phyloP scores from a whole-genome alignment of 2,797 vertebrate genomes.

The Brachyrhaphis roseni region DNA sequence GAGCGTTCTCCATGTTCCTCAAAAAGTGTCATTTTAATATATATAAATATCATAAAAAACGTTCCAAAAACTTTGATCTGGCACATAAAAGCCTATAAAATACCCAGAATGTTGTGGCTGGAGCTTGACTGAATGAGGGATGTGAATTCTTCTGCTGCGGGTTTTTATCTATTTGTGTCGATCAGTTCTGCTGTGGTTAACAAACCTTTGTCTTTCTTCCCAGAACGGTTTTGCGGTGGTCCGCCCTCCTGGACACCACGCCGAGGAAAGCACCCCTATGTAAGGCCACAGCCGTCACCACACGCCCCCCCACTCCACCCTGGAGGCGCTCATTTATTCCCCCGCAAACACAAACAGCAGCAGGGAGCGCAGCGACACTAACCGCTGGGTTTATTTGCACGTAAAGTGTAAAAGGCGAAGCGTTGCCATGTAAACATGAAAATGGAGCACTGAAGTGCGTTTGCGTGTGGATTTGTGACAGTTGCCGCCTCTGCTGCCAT shows the following conservation, averaged over 20 bases:
- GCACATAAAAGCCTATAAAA: not conserved
- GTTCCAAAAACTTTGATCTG: not conserved
- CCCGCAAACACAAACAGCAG: constrained; percentile 33
- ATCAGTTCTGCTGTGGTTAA: constrained; percentile 22
- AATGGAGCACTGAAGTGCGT: constrained; percentile 7
- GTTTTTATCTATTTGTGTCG: not conserved
- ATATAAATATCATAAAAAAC: not conserved
- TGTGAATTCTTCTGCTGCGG: not conserved
- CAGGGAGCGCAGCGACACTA: constrained; percentile 34
- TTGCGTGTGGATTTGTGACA: not conserved
- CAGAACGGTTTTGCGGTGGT: constrained; percentile 98
- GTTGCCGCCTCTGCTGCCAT: constrained; percentile 11
- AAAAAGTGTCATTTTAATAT: too few species aligned
- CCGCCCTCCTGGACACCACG: constrained; percentile 96
- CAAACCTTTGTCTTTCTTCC: constrained; percentile 22
- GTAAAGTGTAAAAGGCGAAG: constrained; percentile 20
- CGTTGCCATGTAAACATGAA: constrained; percentile 23
- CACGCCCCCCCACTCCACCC: not conserved
- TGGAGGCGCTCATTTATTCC: constrained; percentile 18
- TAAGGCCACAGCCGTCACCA: constrained; percentile 77
- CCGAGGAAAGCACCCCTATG: constrained; percentile 98
- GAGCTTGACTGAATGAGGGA: not conserved
- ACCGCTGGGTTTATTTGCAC: constrained; percentile 43
- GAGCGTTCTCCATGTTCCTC: too few species aligned
- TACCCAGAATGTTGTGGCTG: not conserved